Evolutionary conservation across 2,113 vertebrate genomes (phyloP).

Genomic region (Tachysurus vachellii): DNA sequence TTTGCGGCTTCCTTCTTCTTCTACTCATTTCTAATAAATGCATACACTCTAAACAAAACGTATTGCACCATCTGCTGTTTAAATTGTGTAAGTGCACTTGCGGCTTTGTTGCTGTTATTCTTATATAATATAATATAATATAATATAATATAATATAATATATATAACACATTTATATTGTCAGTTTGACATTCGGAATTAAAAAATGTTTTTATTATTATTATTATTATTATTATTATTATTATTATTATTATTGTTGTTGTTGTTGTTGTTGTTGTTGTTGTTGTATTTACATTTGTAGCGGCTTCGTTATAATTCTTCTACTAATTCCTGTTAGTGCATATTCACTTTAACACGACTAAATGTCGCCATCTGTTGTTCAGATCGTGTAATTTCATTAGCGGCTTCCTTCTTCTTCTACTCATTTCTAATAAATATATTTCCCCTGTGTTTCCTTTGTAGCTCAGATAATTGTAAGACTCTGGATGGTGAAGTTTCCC

Average conservation of each 20-base stretch:
- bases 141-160: too few species aligned
- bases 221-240: too few species aligned
- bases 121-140: too few species aligned
- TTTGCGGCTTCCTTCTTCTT: not conserved
- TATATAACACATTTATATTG: too few species aligned
- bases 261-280: too few species aligned
- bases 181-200: too few species aligned
- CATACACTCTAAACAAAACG: too few species aligned
- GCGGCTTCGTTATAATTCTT: not conserved
- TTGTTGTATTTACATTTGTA: not conserved
- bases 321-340: not conserved
- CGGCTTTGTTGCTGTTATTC: too few species aligned
- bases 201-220: too few species aligned
- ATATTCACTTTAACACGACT: not conserved
- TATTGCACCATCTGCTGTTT: not conserved
- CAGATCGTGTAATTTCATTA: not conserved
- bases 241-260: too few species aligned
- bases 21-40: not conserved
- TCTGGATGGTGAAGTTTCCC: slow-evolving; percentile 15
- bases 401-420: not conserved
- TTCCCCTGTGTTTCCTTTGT: not conserved
- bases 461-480: slow-evolving; percentile 44
- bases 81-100: not conserved
- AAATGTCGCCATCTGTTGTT: not conserved
- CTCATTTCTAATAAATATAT: not conserved